These are phyloP conservation scores for Ennomos fuscantarius DNA, from an alignment of 2,888 invertebrate genomes.

Conservation along the genomic window DNA sequence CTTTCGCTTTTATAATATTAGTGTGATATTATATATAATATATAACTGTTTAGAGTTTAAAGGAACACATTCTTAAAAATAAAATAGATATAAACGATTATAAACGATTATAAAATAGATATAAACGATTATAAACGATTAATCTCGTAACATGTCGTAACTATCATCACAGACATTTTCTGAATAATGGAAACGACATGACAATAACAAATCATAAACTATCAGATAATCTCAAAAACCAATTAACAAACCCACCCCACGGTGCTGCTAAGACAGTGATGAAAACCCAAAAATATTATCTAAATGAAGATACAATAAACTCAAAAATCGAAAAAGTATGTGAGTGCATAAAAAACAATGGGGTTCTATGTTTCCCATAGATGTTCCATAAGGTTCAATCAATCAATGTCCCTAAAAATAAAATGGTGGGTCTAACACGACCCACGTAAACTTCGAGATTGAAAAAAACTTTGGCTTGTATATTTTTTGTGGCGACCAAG, in stretches of 20 bases:
- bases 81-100: too few relatives aligned
- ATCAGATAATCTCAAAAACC: slow-evolving; percentile 36
- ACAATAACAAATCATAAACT: slow-evolving; percentile 20
- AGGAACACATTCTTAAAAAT: too few relatives aligned
- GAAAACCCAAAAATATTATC: slow-evolving; percentile 55
- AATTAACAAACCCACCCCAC: slow-evolving; percentile 40
- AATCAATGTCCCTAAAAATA: slow-evolving; percentile 82
- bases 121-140: too few relatives aligned
- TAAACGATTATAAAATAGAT: too few relatives aligned
- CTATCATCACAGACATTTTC: too few relatives aligned
- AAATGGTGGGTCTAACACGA: slow-evolving; percentile 75
- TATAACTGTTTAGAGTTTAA: too few relatives aligned
- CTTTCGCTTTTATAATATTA: too few relatives aligned
- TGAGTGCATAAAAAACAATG: slow-evolving; percentile 70
- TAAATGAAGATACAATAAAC: slow-evolving; percentile 81
- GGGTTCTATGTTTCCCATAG: slow-evolving; percentile 77
- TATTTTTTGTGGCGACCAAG: slow-evolving; percentile 61
- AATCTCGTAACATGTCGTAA: too few relatives aligned
- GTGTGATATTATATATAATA: too few relatives aligned
- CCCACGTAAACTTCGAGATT: slow-evolving; percentile 78
- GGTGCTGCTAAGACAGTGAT: slow-evolving; percentile 37
- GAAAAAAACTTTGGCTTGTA: slow-evolving; percentile 73
- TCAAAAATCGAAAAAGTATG: slow-evolving; percentile 58
- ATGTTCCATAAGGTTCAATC: slow-evolving; percentile 79
- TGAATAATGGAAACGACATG: not conserved